Evolutionary conservation across 1,140 invertebrate genomes (phyloP), one percentile per base, ranked within the genome.

Genomic region (Formica selysi): DNA sequence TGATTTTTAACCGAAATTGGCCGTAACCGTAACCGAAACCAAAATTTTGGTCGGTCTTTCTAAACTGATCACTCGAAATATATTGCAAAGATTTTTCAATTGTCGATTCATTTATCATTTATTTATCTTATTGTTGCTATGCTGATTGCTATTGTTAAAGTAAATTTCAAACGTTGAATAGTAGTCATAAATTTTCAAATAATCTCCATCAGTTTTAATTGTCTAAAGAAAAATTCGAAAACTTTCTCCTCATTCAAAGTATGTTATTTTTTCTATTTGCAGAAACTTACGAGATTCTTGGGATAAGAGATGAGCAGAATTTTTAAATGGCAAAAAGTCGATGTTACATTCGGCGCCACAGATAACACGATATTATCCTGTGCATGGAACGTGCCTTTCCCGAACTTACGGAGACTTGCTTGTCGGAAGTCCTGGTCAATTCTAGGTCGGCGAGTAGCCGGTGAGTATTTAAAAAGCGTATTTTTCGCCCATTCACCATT

Each of bases 401-500:
- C 83, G 68, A 57, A 87, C 89, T 92, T 91, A 86, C 89, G 26
- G 87, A 68, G 62, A 85, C 89, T 92, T 44, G 13, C 41, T 11
- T 90, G 86, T 80, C 85, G 88, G 84, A 78, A 76, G 62, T 81
- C 79, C 87, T 87, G 65, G 65, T 89, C 38, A 38, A 10, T 7
- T 59, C 59, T 76, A 86, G 71, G 76, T 62, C 86, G 73, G 79
- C 91, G 90, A 92, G 86, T 81, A 78, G 73, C 64, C 83, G 32
- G 62, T 62, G 78, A 86, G 86, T 91, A 93, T 93, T 93, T 92
- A 32, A 90, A 91, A 88, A 89, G 87, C 87, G 90, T 92, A 92
- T 92, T 62, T 73, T 51, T 76, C 76, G 74, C 70, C 86, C 87
- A 91, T 92, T 93, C 90, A 76, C 91, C 86, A 93, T 93, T 93